Evolutionary conservation across 2,888 invertebrate genomes (phyloP), one percentile per base, ranked within the genome.

Genomic region (Ormyrus thymus): DNA sequence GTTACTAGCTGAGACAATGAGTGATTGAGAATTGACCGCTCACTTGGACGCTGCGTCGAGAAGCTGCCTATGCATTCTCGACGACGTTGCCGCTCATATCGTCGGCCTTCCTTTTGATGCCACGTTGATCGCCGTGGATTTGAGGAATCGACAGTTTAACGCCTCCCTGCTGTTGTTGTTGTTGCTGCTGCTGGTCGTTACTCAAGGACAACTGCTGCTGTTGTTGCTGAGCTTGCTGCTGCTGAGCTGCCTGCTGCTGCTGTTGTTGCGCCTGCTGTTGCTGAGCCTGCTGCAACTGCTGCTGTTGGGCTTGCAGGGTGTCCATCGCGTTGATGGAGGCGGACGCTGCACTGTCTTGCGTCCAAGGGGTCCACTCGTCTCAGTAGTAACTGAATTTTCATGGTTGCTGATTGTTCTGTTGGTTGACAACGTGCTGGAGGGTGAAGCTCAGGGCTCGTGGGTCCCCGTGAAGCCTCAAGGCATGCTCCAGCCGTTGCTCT

Each of bases 361-460:
- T 84, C 90, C 90, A 89, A 89, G 89, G 86, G 89, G 90, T 88
- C 90, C 90, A 90, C 89, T 89, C 90, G 87, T 90, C 92, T 94
- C 94, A 95, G 94, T 94, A 95, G 92, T 94, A 95, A 92, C 92
- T 94, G 91, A 94, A 94, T 91, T 94, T 94, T 95, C 95, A 95
- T 93, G 95, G 93, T 87, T 91, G 91, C 86, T 90, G 91, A 81
- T 89, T 89, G 83, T 87, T 90, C 82, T 90, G 92, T 87, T 93
- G 93, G 90, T 88, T 93, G 91, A 90, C 89, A 66, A 89, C 90
- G 85, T 90, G 90, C 84, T 90, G 90, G 82, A 95, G 90, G 85
- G 95, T 94, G 88, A 96, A 96, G 65, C 95, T 95, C 82, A 96
- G 90, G 88, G 95, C 94, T 83, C 96, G 92, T 1, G 95, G 95